Evolutionary conservation across 1,140 invertebrate genomes (phyloP).

Genomic region (Tetraneura akinire): DNA sequence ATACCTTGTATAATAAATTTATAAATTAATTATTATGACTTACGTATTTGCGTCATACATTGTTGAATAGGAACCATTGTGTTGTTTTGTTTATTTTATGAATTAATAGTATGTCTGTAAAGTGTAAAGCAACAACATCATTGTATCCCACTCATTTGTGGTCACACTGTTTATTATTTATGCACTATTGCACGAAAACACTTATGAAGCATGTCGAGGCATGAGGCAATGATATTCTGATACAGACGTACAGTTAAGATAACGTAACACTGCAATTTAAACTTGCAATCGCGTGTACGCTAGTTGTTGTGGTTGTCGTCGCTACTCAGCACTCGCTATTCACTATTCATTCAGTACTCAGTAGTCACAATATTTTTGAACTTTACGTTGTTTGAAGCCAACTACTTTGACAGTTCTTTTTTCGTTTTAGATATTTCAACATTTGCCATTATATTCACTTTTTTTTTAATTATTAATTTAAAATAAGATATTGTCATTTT

Average conservation of each 20-base stretch:
- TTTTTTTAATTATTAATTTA: not conserved
- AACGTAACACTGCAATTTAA: slow-evolving; percentile 9
- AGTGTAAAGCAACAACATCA: not conserved
- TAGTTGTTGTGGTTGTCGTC: not conserved
- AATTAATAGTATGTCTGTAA: too few relatives aligned
- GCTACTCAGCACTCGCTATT: not conserved
- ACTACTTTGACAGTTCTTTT: too few relatives aligned
- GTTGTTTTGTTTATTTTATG: too few relatives aligned
- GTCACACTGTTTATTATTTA: slow-evolving; percentile 29
- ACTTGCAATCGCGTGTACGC: not conserved
- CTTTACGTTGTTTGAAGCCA: not conserved
- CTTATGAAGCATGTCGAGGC: too few relatives aligned
- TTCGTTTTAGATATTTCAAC: not conserved
- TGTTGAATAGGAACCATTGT: too few relatives aligned
- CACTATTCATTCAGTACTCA: not conserved
- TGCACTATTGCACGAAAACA: not conserved
- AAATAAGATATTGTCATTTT: not conserved
- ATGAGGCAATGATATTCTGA: too few relatives aligned
- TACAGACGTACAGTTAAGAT: slow-evolving; percentile 12
- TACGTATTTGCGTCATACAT: too few relatives aligned
- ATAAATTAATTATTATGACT: too few relatives aligned
- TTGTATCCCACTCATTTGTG: not conserved
- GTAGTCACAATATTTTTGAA: too few relatives aligned
- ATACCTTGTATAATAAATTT: too few relatives aligned
- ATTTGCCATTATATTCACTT: not conserved